Evolutionary conservation across 2,113 vertebrate genomes (phyloP), one percentile per base, ranked within the genome.

Genomic region (Amblyornis subalaris): DNA sequence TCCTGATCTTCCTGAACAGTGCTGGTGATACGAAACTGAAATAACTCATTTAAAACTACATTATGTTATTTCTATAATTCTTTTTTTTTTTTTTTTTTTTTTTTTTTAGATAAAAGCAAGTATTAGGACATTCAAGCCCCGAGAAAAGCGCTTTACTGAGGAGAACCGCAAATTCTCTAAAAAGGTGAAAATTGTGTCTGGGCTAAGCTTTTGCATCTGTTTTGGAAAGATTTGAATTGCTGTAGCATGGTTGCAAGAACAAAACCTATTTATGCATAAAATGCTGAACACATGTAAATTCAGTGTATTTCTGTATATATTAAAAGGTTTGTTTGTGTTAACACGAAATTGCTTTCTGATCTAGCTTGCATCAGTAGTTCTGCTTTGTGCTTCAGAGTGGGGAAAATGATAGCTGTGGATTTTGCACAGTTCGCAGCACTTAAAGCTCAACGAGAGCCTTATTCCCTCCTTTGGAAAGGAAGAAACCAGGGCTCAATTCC

Each of bases 151-250:
- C 95, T 98, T 98, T 73, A 88, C 94, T 6, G 99, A 99, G 93
- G 99, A 99, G 66, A 98, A 97, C 82, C 95, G 97, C 38, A 99
- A 99, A 94, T 98, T 99, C 93, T 98, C 98, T 90, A 99, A 99
- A 98, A 99, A 99, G 99, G 99, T 99, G 92, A 83, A 98, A 26
- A 25, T 96, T 23, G 26, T 64, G 7, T 9, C 57, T 35, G 16
- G 44, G 61, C 57, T 72, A 20, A 83, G 47, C 36, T 78, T 47
- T 73, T 8, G 2, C 33, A 8, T 78, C 19, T 40, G 5, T 55
- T 75, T 62, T 1, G 3, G 21, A 25, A 88, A 55, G 50, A n/a
- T 60, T 58, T 88, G 72, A 94, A 45, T 84, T 94, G 55, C 90
- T 83, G 33, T 89, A 67, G 57, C 16, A 12, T 0, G 2, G 64